Percentiles rank a stretch among this genome's conserved stretches.
phyloP scores from a whole-genome alignment of 2,113 vertebrate genomes.

The Anguilla rostrata region DNA sequence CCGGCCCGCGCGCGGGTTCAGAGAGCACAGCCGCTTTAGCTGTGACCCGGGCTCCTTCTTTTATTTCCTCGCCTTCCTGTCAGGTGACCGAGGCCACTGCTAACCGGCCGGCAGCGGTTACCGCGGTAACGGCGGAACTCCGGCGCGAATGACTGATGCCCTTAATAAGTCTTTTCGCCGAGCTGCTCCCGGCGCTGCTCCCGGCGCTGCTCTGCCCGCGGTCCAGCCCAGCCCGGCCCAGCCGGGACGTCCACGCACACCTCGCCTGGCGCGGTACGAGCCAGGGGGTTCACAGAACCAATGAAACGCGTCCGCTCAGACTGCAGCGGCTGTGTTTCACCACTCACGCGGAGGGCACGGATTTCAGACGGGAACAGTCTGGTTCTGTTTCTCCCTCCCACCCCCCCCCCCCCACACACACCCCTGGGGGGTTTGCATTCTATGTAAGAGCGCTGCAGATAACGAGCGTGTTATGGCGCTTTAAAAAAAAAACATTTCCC shows the following conservation, averaged over 20 bases:
- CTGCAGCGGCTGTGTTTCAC: background rate
- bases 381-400: background rate
- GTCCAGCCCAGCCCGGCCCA: too few species aligned
- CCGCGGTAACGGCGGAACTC: background rate
- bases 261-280: background rate
- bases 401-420: too few species aligned
- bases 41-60: background rate
- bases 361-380: background rate
- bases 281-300: background rate
- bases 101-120: background rate
- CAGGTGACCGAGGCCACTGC: background rate
- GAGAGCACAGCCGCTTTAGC: constrained; percentile 9
- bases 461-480: constrained; percentile 40
- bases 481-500: background rate
- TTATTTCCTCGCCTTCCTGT: background rate
- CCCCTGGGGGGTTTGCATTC: background rate
- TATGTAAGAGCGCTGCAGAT: constrained; percentile 43
- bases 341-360: background rate
- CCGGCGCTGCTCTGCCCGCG: background rate
- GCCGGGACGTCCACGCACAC: too few species aligned
- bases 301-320: background rate
- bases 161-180: background rate
- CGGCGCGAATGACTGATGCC: background rate
- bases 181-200: background rate
- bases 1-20: constrained; percentile 19